phyloP scores from a whole-genome alignment of 2,113 vertebrate species.

The Neodon shergylaensis region DNA sequence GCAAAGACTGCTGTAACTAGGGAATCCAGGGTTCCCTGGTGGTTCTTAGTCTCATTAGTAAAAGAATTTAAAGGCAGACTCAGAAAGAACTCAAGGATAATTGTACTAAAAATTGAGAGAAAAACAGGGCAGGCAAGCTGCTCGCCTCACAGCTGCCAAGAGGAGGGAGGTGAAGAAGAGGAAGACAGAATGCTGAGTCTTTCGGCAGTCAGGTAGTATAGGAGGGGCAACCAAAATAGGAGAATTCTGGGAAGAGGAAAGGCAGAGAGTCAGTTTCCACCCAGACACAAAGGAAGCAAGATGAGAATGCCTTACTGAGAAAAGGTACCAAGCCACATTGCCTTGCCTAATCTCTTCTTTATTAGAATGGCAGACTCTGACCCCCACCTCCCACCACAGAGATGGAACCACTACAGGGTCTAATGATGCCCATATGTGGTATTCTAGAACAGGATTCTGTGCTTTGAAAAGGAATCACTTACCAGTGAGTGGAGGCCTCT shows the following conservation, averaged over 20 bases:
- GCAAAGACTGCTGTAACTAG: background rate
- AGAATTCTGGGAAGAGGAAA: too few species aligned
- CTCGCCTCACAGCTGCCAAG: background rate
- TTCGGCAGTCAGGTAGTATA: background rate
- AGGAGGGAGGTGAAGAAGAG: background rate
- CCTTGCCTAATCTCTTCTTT: background rate
- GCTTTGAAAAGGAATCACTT: background rate
- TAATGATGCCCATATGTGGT: background rate
- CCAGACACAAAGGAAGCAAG: too few species aligned
- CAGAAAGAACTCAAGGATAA: background rate
- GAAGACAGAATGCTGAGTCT: background rate
- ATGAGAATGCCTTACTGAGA: too few species aligned
- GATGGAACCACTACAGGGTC: background rate
- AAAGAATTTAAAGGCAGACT: background rate
- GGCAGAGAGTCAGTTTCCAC: too few species aligned
- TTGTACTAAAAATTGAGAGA: background rate
- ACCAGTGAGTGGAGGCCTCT: background rate
- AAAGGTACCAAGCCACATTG: too few species aligned
- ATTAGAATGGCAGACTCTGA: background rate
- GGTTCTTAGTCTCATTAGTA: background rate
- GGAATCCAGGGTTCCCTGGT: background rate
- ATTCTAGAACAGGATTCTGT: background rate
- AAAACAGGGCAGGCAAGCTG: background rate
- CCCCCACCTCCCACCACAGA: background rate
- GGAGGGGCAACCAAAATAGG: too few species aligned